Percentiles rank a stretch among this genome's conserved stretches.
phyloP scores from a whole-genome alignment of 37 sponge, comb jelly and placozoan species.

The Crambe crambe region DNA sequence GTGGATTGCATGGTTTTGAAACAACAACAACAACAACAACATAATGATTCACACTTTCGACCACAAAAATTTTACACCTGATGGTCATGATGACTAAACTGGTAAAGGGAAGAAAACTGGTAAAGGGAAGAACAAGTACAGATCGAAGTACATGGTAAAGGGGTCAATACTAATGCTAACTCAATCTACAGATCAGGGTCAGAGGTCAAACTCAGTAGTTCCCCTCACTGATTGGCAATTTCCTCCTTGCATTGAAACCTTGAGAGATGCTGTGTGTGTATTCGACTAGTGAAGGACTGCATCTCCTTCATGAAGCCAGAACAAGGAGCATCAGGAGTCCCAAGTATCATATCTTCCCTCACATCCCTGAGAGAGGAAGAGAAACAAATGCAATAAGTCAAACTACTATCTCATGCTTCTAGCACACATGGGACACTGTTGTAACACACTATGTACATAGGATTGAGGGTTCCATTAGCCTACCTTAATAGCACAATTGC shows the following conservation, averaged over 20 bases:
- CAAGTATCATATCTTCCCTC: neutral
- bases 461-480: too few relatives aligned
- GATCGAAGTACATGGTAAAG: too few relatives aligned
- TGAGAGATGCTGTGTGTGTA: constrained; percentile 47
- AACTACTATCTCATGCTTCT: neutral
- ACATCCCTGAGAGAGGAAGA: constrained; percentile 23
- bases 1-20: neutral
- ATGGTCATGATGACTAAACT: too few relatives aligned
- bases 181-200: too few relatives aligned
- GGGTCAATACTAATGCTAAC: too few relatives aligned
- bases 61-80: neutral
- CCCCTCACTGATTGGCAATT: constrained; percentile 30
- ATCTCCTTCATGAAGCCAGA: constrained; percentile 86
- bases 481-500: too few relatives aligned
- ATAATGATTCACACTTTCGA: constrained; percentile 10
- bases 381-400: neutral
- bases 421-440: too few relatives aligned
- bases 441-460: too few relatives aligned
- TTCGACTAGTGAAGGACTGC: constrained; percentile 62
- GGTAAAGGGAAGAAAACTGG: too few relatives aligned
- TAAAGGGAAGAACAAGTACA: too few relatives aligned
- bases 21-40: neutral
- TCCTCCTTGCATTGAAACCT: constrained; percentile 44
- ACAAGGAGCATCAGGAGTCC: constrained; percentile 58
- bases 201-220: too few relatives aligned